These are phyloP conservation scores for Pangasius krempfi DNA, from an alignment of 2,797 vertebrate genomes.

Conservation along the genomic window DNA sequence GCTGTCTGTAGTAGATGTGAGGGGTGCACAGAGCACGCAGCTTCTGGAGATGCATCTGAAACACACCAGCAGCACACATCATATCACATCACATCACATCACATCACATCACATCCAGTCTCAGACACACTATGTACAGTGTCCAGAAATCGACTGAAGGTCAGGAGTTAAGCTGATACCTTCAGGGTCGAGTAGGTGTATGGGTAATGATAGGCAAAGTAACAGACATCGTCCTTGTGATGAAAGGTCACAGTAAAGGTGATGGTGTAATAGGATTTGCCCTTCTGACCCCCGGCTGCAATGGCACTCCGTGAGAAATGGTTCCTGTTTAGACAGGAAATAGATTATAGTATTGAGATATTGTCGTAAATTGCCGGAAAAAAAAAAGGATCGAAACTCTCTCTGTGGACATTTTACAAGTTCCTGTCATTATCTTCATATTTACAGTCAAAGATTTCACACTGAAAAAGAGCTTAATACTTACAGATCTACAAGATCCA, in stretches of 20 bases:
- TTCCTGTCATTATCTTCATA: background rate
- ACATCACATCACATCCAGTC: background rate
- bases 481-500: background rate
- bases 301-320: constrained; percentile 96
- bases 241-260: constrained; percentile 91
- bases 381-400: background rate
- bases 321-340: constrained; percentile 77
- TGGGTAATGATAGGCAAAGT: constrained; percentile 98
- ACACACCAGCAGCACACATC: background rate
- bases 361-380: too few species aligned
- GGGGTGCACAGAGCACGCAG: constrained; percentile 85
- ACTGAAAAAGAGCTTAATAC: background rate
- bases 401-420: background rate
- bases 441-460: background rate
- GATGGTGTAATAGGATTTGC: constrained; percentile 96
- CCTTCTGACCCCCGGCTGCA: constrained; percentile 94
- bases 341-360: background rate
- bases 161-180: constrained; percentile 74
- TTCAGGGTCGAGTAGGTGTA: constrained; percentile 96
- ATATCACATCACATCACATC: background rate
- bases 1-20: constrained; percentile 92
- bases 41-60: constrained; percentile 95
- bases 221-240: constrained; percentile 97
- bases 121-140: too few species aligned
- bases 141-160: constrained; percentile 63